Conservation (phyloP, 2,113 vertebrate species). For the Phylloscopus whistleri region DNA sequence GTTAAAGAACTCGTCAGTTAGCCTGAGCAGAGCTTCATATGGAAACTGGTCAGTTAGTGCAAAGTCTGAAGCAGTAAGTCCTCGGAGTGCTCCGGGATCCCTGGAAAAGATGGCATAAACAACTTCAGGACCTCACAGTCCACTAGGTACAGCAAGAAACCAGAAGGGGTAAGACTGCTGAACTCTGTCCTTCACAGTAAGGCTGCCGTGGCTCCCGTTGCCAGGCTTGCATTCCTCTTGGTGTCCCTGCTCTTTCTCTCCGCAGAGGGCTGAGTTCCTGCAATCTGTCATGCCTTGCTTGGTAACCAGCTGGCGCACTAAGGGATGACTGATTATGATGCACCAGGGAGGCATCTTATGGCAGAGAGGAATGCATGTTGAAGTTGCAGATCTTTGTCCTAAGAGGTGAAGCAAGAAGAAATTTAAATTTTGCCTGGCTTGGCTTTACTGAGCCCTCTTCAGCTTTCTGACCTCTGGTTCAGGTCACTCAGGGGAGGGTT, state of each 20-base stretch:
- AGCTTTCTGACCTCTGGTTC: background rate
- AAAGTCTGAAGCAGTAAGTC: background rate
- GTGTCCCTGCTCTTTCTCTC: background rate
- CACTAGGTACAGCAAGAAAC: background rate
- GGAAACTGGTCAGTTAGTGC: background rate
- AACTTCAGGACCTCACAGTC: background rate
- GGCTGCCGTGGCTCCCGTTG: background rate
- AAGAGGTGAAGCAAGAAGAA: background rate
- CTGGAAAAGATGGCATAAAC: background rate
- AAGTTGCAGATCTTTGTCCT: background rate
- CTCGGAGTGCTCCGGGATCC: background rate
- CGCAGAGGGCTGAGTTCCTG: background rate
- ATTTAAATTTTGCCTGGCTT: background rate
- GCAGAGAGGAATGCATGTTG: background rate
- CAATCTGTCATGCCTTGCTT: background rate
- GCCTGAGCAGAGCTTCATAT: background rate
- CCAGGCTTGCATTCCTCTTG: background rate
- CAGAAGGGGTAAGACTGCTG: background rate
- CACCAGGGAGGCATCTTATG: background rate
- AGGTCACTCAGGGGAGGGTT: background rate
- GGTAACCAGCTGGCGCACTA: background rate
- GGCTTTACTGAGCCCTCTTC: background rate
- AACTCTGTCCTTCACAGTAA: background rate
- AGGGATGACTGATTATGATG: background rate
- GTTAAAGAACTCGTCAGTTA: background rate